phyloP scores from a whole-genome alignment of 2,113 vertebrate genomes.

The Corvus moneduloides region DNA sequence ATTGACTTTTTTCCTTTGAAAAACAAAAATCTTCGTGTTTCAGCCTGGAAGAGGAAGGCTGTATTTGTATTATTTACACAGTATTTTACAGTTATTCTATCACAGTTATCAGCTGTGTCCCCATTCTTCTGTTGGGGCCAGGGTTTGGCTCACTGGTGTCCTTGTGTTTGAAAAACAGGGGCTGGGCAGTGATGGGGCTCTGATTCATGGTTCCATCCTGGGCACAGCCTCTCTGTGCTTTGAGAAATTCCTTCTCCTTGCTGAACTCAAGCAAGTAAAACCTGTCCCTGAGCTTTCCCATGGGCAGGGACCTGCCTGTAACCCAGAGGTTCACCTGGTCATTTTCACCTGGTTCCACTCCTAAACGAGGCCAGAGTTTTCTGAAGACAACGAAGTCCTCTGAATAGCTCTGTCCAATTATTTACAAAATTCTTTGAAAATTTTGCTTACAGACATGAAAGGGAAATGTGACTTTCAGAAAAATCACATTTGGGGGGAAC shows the following conservation, averaged over 20 bases:
- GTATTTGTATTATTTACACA: no score
- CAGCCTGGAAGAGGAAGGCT: not conserved
- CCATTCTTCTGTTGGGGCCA: not conserved
- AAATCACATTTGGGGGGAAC: not conserved
- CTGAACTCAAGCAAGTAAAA: not conserved
- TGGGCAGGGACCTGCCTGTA: not conserved
- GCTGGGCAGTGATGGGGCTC: not conserved
- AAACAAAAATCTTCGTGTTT: not conserved
- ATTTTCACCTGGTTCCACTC: not conserved
- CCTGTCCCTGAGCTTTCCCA: not conserved
- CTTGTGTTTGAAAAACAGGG: not conserved
- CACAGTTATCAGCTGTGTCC: not conserved
- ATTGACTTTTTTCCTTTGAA: not conserved
- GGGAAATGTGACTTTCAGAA: conserved; percentile 25
- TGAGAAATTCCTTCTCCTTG: not conserved
- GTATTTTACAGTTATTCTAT: not conserved
- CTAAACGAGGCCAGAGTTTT: not conserved
- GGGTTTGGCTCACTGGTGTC: not conserved
- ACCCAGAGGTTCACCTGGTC: not conserved
- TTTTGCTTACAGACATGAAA: conserved; percentile 23
- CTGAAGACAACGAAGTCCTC: not conserved
- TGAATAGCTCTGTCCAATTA: not conserved
- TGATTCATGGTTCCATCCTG: not conserved
- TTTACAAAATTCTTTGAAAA: not conserved
- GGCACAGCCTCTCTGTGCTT: not conserved